Evolutionary conservation across 2,888 invertebrate genomes (phyloP), one percentile per base, ranked within the genome.

Genomic region (Apocheima hispidaria): DNA sequence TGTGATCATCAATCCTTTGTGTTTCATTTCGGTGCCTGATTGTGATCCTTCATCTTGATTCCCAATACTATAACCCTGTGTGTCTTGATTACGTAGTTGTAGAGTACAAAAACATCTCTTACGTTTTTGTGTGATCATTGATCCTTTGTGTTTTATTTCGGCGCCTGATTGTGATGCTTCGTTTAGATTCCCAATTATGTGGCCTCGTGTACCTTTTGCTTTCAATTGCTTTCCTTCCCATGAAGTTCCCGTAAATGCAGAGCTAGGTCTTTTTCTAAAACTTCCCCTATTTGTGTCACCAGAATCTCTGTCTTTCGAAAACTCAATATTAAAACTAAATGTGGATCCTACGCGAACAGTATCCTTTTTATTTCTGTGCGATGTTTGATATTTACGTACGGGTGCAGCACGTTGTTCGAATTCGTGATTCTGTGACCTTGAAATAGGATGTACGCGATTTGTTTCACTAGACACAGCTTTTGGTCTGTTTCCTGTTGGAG

Each of bases 321-420:
- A 77, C 51, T 78, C 74, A 49, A 78, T 38, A 62, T 69, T 66
- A 52, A 78, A 75, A 65, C 70, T 74, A 48, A 78, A 74, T 56
- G 56, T 74, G 14, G 79, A 80, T 5, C 76, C 72, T 16, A 80
- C 67, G 48, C 69, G 75, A 20, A 77, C 72, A 43, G 69, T 72
- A 61, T 81, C 76, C 65, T 63, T 40, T 6, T 30, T 5, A 10
- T 20, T 30, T n/a, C 41, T 38, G 10, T 10, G 18, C 12, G 6
- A 30, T 18, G 18, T 5, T 20, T 12, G 12, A 46, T 46, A 20
- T 6, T 30, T 18, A 6, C 4, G 7, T 12, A 12, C 30, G 6
- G 28, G 30, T 12, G 18, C 6, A 2, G 7, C 20, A 5, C n/a
- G 2, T 20, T 33, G 4, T 46, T 12, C 20, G 10, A 18, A 12